A percentile compares a stretch with the other conserved stretches of the same genome.
Conservation (phyloP, 2,797 vertebrate species). For the Hydrocynus forskahlii region DNA sequence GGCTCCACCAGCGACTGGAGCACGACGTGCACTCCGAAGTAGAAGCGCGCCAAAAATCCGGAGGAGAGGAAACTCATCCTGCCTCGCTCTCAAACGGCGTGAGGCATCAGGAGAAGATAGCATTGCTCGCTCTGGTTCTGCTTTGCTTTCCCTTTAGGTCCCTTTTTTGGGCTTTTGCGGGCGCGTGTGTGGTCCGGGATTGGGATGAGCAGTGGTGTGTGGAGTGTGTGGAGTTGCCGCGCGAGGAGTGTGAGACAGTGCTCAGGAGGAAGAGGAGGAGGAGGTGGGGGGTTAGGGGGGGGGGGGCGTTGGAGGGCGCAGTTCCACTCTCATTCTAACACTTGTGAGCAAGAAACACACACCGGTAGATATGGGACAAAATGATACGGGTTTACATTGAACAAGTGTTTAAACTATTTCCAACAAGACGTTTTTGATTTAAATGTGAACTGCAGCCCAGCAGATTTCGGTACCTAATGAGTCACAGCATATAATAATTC, state of each 20-base stretch:
- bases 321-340: slow-evolving; percentile 22
- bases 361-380: not conserved
- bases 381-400: no score
- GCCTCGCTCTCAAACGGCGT: slow-evolving; percentile 71
- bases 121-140: slow-evolving; percentile 70
- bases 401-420: no score
- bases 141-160: slow-evolving; percentile 55
- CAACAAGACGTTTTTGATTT: no score
- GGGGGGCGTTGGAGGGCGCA: slow-evolving; percentile 59
- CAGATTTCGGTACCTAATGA: no score
- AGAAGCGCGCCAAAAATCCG: slow-evolving; percentile 67
- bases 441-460: no score
- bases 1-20: slow-evolving; percentile 69
- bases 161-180: slow-evolving; percentile 11
- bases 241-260: slow-evolving; percentile 60
- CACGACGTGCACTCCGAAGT: slow-evolving; percentile 66
- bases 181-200: slow-evolving; percentile 48
- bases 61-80: slow-evolving; percentile 76
- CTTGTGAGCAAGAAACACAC: no score
- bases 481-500: no score
- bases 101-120: slow-evolving; percentile 69
- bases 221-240: slow-evolving; percentile 60
- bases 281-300: not conserved
- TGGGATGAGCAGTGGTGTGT: slow-evolving; percentile 54
- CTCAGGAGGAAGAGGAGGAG: slow-evolving; percentile 24